A percentile compares a stretch with the other conserved stretches of the same genome.
Evolutionary conservation across 92 coral and sea anemone genomes (phyloP).

Genomic region (Palythoa grandis): DNA sequence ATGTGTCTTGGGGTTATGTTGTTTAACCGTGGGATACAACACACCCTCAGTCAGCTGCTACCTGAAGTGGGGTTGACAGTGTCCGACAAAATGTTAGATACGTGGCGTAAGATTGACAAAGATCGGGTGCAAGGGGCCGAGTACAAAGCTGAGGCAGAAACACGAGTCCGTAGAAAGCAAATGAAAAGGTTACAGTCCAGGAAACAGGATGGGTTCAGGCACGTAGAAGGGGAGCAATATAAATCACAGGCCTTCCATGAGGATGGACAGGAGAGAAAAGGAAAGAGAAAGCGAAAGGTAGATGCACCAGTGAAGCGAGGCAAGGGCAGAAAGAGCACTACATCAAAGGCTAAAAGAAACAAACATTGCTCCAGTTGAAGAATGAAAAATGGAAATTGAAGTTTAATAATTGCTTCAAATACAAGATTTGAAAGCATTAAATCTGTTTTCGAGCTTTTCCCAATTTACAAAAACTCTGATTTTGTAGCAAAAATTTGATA

Average conservation of each 20-base stretch:
- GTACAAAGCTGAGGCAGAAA: not conserved
- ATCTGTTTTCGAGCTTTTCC: not conserved
- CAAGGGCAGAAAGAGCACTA: not conserved
- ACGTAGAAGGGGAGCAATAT: constrained; percentile 26
- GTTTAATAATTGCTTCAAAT: not conserved
- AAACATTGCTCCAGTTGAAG: constrained; percentile 14
- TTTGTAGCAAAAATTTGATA: not conserved
- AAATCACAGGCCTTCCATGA: constrained; percentile 5
- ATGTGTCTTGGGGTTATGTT: constrained; percentile 30
- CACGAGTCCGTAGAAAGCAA: constrained; percentile 3
- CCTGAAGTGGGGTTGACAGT: constrained; percentile 32
- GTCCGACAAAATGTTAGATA: not conserved
- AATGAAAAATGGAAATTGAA: not conserved
- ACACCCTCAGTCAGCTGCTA: not conserved
- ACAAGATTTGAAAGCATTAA: too few relatives aligned
- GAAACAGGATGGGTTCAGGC: constrained; percentile 8
- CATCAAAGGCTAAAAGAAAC: constrained; percentile 1
- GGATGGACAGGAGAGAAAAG: not conserved
- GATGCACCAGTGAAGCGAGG: not conserved
- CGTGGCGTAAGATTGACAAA: not conserved
- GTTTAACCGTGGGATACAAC: constrained; percentile 31
- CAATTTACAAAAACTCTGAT: too few relatives aligned
- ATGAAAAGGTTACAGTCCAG: not conserved
- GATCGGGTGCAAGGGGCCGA: not conserved
- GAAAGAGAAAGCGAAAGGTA: constrained; percentile 2